Conservation (phyloP, 1,140 invertebrate genomes). For the Propsilocerus akamusi region DNA sequence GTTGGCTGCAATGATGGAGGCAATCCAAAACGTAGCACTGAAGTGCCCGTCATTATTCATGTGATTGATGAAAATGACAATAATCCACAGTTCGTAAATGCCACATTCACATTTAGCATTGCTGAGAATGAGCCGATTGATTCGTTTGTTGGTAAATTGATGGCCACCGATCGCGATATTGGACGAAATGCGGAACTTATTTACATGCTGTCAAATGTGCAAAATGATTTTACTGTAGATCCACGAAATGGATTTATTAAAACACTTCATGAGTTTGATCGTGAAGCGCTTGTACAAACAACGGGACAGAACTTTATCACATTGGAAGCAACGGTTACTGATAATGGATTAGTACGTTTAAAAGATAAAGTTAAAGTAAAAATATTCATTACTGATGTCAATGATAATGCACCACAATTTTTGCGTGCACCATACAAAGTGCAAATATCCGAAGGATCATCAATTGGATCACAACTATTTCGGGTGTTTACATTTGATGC, state of each 20-base stretch:
- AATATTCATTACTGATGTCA: slow-evolving; percentile 75
- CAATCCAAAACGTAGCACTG: slow-evolving; percentile 48
- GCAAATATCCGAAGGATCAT: slow-evolving; percentile 66
- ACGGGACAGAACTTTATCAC: slow-evolving; percentile 59
- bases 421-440: slow-evolving; percentile 61
- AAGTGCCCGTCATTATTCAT: slow-evolving; percentile 73
- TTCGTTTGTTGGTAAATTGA: slow-evolving; percentile 76
- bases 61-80: slow-evolving; percentile 95
- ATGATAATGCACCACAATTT: slow-evolving; percentile 83
- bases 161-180: slow-evolving; percentile 76
- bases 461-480: slow-evolving; percentile 58
- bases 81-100: slow-evolving; percentile 69
- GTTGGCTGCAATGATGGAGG: slow-evolving; percentile 67
- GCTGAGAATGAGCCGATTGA: slow-evolving; percentile 77
- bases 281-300: slow-evolving; percentile 58
- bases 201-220: slow-evolving; percentile 56
- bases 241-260: slow-evolving; percentile 82
- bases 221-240: slow-evolving; percentile 74
- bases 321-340: slow-evolving; percentile 68
- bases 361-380: slow-evolving; percentile 77
- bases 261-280: slow-evolving; percentile 66
- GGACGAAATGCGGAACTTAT: slow-evolving; percentile 81
- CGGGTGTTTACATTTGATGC: slow-evolving; percentile 69
- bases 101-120: slow-evolving; percentile 66
- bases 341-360: slow-evolving; percentile 64